Evolutionary conservation across 2,113 vertebrate genomes (phyloP), one percentile per base, ranked within the genome.

Genomic region (Arothron firmamentum): DNA sequence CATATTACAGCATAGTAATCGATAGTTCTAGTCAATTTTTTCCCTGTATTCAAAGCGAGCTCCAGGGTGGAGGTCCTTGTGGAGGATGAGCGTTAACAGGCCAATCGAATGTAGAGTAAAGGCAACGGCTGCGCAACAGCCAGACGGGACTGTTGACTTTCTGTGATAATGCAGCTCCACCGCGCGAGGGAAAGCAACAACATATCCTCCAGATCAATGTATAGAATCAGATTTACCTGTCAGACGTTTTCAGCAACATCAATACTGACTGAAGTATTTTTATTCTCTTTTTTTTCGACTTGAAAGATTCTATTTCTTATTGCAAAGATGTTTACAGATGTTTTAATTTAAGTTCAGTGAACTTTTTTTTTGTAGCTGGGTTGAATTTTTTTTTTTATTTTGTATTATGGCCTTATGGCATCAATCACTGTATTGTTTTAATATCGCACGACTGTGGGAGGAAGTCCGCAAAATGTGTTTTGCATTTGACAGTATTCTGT

Each of bases 251-350:
- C 94, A 95, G 94, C 92, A 90, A 93, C 94, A 94, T 95, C 94
- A 93, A 93, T 96, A 95, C 94, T 96, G 95, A 95, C 96, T 91
- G 91, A 96, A 97, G 94, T 96, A 96, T 97, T 97, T 97, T 96
- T 96, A 94, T 97, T 96, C 93, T 96, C 95, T n/a, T n/a, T n/a
- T 96, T 96, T 98, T 98, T 97, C 96, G 93, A 97, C 95, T 97
- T 98, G 96, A 98, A 98, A 95, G 92, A 95, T 94, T 97, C 96
- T 97, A 98, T 98, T 98, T 98, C 94, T 93, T 97, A 97, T 96
- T 93, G 92, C 95, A 95, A 96, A 96, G 94, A 96, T 98, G 95
- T 98, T 98, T 98, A 97, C 95, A 97, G 91, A 95, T 97, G 95
- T 97, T 98, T 97, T 97, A 93, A 96, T 95, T 98, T 98, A 95